Evolutionary conservation across 1,140 invertebrate species (phyloP).

Genomic region (Gonatopus flavifemur): DNA sequence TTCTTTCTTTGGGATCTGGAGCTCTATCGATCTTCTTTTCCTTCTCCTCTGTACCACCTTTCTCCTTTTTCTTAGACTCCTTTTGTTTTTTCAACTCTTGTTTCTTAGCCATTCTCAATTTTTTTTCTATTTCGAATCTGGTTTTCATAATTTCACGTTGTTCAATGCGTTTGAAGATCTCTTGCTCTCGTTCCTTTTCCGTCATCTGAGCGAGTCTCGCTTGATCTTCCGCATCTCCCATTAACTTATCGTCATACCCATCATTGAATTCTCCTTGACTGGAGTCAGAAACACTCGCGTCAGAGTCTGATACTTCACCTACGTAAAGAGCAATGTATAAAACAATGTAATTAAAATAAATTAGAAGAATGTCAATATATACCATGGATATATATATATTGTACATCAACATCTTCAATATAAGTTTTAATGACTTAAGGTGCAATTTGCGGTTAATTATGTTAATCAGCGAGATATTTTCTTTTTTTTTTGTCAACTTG

Average conservation of each 20-base stretch:
- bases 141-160: constrained; percentile 90
- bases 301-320: constrained; percentile 70
- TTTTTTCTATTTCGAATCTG: constrained; percentile 96
- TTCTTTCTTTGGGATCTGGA: constrained; percentile 75
- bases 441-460: too few relatives aligned
- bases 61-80: constrained; percentile 65
- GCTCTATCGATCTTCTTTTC: constrained; percentile 58
- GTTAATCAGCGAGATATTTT: too few relatives aligned
- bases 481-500: too few relatives aligned
- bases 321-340: too few relatives aligned
- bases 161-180: constrained; percentile 95
- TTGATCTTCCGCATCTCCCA: constrained; percentile 95
- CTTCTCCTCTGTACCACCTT: constrained; percentile 57
- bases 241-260: constrained; percentile 94
- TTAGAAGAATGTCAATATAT: background rate
- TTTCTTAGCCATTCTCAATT: constrained; percentile 83
- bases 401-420: too few relatives aligned
- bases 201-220: constrained; percentile 87
- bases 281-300: constrained; percentile 57
- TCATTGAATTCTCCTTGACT: constrained; percentile 75
- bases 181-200: constrained; percentile 95
- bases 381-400: too few relatives aligned
- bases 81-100: constrained; percentile 72
- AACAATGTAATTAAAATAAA: background rate
- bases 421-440: too few relatives aligned